phyloP scores from a whole-genome alignment of 1,140 invertebrate species.

The Thereuonema tuberculata region DNA sequence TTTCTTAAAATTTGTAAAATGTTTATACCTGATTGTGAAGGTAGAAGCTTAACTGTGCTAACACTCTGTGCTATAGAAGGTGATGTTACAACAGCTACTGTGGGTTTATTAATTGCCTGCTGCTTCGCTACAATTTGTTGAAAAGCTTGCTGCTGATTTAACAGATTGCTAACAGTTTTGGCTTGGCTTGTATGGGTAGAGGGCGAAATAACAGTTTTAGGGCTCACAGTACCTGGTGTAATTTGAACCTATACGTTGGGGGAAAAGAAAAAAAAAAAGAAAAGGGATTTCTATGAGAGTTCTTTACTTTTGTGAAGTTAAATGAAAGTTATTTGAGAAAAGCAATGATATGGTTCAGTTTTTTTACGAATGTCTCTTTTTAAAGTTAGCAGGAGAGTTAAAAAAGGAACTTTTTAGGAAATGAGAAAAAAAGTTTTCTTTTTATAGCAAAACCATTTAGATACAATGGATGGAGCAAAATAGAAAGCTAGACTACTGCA shows the following conservation, averaged over 20 bases:
- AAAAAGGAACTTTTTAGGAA: no score
- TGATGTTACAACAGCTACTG: not conserved
- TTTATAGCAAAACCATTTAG: no score
- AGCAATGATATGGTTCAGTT: no score
- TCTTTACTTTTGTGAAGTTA: no score
- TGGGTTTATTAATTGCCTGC: not conserved
- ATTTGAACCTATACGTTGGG: not conserved
- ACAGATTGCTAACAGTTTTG: constrained; percentile 1
- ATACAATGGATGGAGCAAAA: no score
- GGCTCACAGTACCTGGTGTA: not conserved
- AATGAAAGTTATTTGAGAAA: no score
- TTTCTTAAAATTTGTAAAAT: constrained; percentile 12
- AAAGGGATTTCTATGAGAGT: no score
- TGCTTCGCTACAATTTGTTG: constrained; percentile 5
- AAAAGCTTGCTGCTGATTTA: constrained; percentile 1
- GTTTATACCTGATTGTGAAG: constrained; percentile 2
- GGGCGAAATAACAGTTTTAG: constrained; percentile 13
- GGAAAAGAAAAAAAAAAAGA: no score
- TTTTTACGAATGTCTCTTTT: no score
- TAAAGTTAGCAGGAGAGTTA: no score
- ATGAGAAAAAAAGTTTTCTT: no score
- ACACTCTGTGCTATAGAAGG: not conserved
- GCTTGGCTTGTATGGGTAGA: constrained; percentile 11
- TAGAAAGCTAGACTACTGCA: no score
- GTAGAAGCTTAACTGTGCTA: not conserved